phyloP scores from a whole-genome alignment of 2,797 vertebrate genomes.

The Harpagifer antarcticus region DNA sequence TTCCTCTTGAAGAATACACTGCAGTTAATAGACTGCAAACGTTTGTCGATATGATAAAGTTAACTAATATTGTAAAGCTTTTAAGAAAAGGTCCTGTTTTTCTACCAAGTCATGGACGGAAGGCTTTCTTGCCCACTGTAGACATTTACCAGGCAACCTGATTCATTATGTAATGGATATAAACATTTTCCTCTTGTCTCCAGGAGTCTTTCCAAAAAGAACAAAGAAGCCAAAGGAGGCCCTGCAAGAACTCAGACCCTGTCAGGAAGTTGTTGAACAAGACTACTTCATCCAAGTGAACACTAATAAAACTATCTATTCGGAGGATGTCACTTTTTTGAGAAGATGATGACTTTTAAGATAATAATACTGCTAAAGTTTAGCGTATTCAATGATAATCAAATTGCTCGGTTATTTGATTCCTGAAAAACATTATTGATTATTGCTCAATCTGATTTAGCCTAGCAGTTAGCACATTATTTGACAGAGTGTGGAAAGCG shows the following conservation, averaged over 20 bases:
- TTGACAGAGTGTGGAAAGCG: background rate
- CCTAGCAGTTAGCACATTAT: constrained; percentile 4
- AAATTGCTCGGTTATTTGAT: no score
- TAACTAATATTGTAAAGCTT: background rate
- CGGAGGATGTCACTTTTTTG: constrained; percentile 7
- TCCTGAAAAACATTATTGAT: background rate
- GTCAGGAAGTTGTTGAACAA: constrained; percentile 46
- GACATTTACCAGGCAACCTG: constrained; percentile 21
- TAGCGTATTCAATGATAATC: no score
- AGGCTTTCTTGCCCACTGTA: background rate
- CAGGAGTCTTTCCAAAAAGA: constrained; percentile 51
- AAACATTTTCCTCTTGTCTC: constrained; percentile 44
- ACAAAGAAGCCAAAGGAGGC: constrained; percentile 15
- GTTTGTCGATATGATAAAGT: background rate
- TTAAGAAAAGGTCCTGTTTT: background rate
- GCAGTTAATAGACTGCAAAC: background rate
- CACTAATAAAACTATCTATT: constrained; percentile 37
- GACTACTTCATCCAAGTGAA: constrained; percentile 38
- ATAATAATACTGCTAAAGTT: constrained; percentile 3
- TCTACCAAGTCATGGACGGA: background rate
- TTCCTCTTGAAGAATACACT: background rate
- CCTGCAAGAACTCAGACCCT: constrained; percentile 32
- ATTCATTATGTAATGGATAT: constrained; percentile 35
- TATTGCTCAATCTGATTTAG: background rate
- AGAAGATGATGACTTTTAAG: constrained; percentile 13